Evolutionary conservation across 2,113 vertebrate genomes (phyloP).

Genomic region (Maccullochella peelii): DNA sequence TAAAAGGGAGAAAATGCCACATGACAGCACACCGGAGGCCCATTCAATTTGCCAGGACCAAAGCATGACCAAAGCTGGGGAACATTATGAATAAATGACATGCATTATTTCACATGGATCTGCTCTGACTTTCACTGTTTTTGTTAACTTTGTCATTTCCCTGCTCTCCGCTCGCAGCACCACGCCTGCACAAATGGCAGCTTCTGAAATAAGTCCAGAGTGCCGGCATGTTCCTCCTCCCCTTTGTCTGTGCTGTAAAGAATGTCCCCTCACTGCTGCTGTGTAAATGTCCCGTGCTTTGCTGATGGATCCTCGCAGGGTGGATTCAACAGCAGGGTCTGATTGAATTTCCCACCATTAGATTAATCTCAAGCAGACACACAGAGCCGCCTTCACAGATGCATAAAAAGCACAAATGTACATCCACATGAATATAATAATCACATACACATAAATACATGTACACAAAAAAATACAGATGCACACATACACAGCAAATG

Average conservation of each 20-base stretch:
- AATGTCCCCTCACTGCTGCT: conserved; percentile 59
- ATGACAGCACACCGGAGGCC: conserved; percentile 51
- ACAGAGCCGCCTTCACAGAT: conserved; percentile 33
- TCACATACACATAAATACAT: not conserved
- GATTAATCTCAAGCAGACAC: conserved; percentile 70
- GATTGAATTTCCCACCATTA: conserved; percentile 74
- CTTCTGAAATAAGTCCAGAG: conserved; percentile 63
- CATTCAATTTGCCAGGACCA: conserved; percentile 66
- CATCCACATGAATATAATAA: not conserved
- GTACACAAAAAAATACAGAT: not conserved
- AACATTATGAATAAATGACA: conserved; percentile 80
- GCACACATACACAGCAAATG: not conserved
- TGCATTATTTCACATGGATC: conserved; percentile 74
- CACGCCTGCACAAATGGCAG: conserved; percentile 58
- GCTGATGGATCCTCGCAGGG: conserved; percentile 72
- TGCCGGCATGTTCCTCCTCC: conserved; percentile 52
- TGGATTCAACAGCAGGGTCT: conserved; percentile 71
- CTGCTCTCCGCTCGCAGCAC: conserved; percentile 46
- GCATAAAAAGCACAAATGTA: conserved; percentile 28
- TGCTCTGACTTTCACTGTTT: conserved; percentile 66
- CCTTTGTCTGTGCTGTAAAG: conserved; percentile 61
- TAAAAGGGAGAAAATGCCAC: conserved; percentile 53
- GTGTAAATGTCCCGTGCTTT: conserved; percentile 66
- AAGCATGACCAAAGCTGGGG: conserved; percentile 65
- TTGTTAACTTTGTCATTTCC: conserved; percentile 63